Conservation (phyloP, 2,888 invertebrate genomes). For the Chrysina gloriosa region DNA sequence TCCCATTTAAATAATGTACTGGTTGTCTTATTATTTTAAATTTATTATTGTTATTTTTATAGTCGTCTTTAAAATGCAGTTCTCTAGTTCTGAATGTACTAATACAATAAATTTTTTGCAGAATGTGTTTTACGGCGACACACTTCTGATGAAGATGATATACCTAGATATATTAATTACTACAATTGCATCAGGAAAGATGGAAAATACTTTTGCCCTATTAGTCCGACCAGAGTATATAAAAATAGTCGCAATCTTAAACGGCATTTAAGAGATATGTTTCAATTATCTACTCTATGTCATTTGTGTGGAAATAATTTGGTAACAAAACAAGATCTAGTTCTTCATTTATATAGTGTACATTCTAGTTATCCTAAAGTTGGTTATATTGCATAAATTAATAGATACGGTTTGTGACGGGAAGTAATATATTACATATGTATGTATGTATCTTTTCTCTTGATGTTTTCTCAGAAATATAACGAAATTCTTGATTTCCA, state of each 20-base stretch:
- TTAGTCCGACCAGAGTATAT: slow-evolving; percentile 36
- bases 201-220: slow-evolving; percentile 41
- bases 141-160: slow-evolving; percentile 23
- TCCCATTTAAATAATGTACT: too few species aligned
- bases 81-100: neutral
- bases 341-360: slow-evolving; percentile 26
- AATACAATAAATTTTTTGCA: slow-evolving; percentile 22
- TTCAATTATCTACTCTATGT: slow-evolving; percentile 29
- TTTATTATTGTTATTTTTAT: neutral
- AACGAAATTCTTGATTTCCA: too few species aligned
- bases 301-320: slow-evolving; percentile 29
- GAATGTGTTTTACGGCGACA: slow-evolving; percentile 14
- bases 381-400: neutral
- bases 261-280: slow-evolving; percentile 36
- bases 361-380: neutral
- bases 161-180: slow-evolving; percentile 36
- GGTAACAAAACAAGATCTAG: neutral
- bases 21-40: too few species aligned
- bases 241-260: slow-evolving; percentile 43
- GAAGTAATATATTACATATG: neutral
- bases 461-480: too few species aligned
- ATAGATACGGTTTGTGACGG: neutral
- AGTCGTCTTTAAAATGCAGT: neutral
- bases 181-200: slow-evolving; percentile 30
- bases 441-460: too few species aligned